A percentile compares a stretch with the other conserved stretches of the same genome.
These are phyloP conservation scores for Hapalemur alaotrensis DNA, from an alignment of 2,797 vertebrate genomes.

Conservation along the genomic window DNA sequence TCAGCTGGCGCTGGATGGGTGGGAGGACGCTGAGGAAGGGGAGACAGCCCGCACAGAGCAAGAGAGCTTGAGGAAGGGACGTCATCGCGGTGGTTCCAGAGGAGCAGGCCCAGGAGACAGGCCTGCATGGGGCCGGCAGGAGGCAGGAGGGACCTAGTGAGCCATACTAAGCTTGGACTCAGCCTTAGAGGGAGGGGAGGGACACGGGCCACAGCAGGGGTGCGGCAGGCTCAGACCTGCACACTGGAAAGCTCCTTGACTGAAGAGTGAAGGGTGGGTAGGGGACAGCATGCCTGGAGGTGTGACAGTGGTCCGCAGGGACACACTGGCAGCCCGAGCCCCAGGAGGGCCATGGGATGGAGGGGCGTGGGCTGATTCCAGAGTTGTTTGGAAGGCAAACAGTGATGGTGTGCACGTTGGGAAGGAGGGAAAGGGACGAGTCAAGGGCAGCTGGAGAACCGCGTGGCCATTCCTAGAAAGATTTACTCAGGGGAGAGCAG, in stretches of 20 bases:
- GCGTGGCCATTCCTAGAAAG: background rate
- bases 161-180: background rate
- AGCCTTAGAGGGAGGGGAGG: background rate
- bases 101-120: background rate
- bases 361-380: background rate
- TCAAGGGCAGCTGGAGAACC: background rate
- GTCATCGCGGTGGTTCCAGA: background rate
- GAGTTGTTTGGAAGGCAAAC: background rate
- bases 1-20: background rate
- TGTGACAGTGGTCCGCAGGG: background rate
- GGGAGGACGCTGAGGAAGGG: background rate
- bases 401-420: background rate
- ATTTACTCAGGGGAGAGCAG: background rate
- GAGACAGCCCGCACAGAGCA: background rate
- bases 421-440: background rate
- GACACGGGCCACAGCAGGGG: background rate
- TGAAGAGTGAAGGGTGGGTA: background rate
- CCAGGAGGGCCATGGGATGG: background rate
- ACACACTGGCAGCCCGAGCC: background rate
- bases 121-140: background rate
- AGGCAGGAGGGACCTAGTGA: background rate
- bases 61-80: background rate
- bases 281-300: background rate
- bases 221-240: accelerated
- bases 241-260: background rate